Conservation (phyloP, 2,113 vertebrate genomes). For the Crotalus helleri region DNA sequence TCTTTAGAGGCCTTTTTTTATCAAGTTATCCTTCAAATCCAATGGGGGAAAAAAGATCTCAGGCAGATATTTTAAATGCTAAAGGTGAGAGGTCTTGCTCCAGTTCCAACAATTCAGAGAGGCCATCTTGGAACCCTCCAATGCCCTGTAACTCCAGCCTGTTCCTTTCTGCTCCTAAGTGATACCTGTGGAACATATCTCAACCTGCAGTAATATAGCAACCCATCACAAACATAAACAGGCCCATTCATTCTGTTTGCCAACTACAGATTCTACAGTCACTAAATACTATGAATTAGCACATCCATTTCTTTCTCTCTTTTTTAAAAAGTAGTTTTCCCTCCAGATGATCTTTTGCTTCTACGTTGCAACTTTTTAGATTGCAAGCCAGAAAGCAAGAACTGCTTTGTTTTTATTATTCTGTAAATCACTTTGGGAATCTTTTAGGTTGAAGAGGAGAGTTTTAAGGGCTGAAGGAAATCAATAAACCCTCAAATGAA, state of each 20-base stretch:
- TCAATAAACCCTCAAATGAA: not conserved
- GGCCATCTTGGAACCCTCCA: not conserved
- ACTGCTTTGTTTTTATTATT: not conserved
- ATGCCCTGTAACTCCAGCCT: not conserved
- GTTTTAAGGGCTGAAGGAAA: not conserved
- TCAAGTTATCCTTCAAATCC: not conserved
- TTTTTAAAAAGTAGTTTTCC: not conserved
- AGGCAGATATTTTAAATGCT: not conserved
- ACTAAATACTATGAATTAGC: not conserved
- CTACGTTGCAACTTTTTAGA: not conserved
- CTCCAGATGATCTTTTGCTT: not conserved
- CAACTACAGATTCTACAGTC: not conserved
- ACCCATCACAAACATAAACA: not conserved
- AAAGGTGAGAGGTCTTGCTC: not conserved
- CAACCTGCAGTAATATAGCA: not conserved
- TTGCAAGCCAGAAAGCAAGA: not conserved
- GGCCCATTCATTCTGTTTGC: not conserved
- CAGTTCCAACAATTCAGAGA: not conserved
- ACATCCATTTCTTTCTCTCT: not conserved
- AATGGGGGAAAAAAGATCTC: not conserved
- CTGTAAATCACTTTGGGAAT: not conserved
- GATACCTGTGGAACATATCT: not conserved
- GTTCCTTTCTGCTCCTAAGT: not conserved
- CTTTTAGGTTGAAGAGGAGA: not conserved
- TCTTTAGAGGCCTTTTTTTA: not conserved